Percentiles rank a stretch among this genome's conserved stretches.
These are phyloP conservation scores for Carcinoscorpius rotundicauda DNA, from an alignment of 1,140 invertebrate species.

Conservation along the genomic window DNA sequence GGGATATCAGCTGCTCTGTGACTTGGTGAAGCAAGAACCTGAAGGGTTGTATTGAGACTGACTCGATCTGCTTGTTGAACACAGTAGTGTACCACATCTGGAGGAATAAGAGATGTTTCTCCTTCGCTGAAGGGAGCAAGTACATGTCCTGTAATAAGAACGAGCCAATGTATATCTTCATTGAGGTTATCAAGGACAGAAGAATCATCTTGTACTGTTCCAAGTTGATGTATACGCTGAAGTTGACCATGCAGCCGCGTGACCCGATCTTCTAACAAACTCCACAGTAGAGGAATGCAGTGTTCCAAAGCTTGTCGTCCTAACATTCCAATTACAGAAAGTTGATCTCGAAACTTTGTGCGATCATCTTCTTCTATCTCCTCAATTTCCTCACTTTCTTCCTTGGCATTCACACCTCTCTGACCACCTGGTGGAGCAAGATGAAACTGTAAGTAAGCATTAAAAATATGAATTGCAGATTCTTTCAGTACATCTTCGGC, in stretches of 20 bases:
- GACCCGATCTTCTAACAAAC: conserved; percentile 49
- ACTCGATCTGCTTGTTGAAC: conserved; percentile 42
- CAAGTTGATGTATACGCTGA: conserved; percentile 39
- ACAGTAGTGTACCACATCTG: conserved; percentile 57
- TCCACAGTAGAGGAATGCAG: conserved; percentile 41
- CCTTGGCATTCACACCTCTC: conserved; percentile 9
- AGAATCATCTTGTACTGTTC: conserved; percentile 13
- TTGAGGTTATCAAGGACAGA: conserved; percentile 25
- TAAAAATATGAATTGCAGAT: conserved; percentile 47
- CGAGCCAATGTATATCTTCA: conserved; percentile 81
- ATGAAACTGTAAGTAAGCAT: conserved; percentile 67
- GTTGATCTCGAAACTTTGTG: conserved; percentile 51
- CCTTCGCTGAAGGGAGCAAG: conserved; percentile 56
- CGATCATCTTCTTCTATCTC: conserved; percentile 56
- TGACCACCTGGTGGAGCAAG: conserved; percentile 65
- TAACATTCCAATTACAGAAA: conserved; percentile 48
- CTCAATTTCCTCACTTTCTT: conserved; percentile 46
- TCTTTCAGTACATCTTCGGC: conserved; percentile 40
- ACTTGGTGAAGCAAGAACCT: conserved; percentile 41
- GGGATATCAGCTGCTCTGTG: conserved; percentile 35
- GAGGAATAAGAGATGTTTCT: conserved; percentile 60
- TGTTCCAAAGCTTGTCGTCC: conserved; percentile 37
- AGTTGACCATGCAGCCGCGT: conserved; percentile 47
- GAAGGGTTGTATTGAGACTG: conserved; percentile 44
- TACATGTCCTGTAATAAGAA: conserved; percentile 56